Base-by-base conservation (phyloP, 1,140 invertebrate species). In the Drosophila parabipectinata region DNA sequence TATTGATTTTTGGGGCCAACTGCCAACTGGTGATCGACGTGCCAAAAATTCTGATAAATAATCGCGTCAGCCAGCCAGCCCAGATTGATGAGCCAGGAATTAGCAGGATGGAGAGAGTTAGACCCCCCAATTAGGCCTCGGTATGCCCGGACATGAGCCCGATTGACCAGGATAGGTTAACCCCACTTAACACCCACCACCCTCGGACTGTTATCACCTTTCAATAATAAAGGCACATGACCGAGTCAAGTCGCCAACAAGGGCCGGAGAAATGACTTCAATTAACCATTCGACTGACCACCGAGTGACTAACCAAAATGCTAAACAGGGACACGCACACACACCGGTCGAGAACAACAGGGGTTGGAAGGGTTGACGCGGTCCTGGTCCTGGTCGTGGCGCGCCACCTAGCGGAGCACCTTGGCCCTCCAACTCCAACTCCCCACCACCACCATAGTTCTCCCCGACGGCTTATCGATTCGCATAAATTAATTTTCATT, bases 401-500 rank as follows among this genome's bases (percentile, higher is more conserved):
- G 24, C 54, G 34, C 48, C 8, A 12, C 28, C 32, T 53, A 56
- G 56, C 51, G 5, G 14, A 44, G 14, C 14, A 44, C 39, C 39
- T 3, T 6, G 2, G 39, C 26, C 14, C n/a, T n/a, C n/a, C 12
- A 3, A 24, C 21, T 3, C 15, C 18, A 18, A 18, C n/a, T 15
- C 1, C 7, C 15, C 30, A 24, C 21, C 34, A n/a, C 5, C n/a
- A 24, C 28, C 26, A 24, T 44, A 8, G n/a, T 32, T 2, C n/a
- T 44, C 39, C 30, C 48, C 44, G 37, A 34, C 57, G 73, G 55
- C 81, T 88, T 88, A 87, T 87, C 83, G 83, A 87, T 87, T 87
- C 72, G 83, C 84, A 87, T 87, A 87, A 88, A 87, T 87, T 87
- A 87, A 87, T 88, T 87, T 79, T 79, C 84, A 87, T 88, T 87